These are phyloP conservation scores for Paramormyrops hopkinsi DNA, from an alignment of 2,797 vertebrate species.

Conservation along the genomic window DNA sequence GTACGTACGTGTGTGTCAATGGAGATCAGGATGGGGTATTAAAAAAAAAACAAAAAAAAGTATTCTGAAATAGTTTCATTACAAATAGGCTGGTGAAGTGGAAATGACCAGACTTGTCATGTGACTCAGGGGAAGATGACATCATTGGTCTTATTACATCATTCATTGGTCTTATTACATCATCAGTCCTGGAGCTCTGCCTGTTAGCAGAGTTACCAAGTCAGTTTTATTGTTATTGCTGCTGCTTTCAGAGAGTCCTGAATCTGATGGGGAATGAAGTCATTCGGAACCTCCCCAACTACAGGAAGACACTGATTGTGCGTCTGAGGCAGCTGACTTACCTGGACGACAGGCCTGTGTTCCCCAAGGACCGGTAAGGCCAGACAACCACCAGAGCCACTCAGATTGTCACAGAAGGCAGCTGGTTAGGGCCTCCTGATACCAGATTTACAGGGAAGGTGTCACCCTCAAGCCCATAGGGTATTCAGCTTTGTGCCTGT, in stretches of 20 bases:
- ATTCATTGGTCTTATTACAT: background rate
- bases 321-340: constrained; percentile 74
- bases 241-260: constrained; percentile 64
- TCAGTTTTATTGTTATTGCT: constrained; percentile 18
- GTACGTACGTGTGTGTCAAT: background rate
- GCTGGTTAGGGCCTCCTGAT: background rate
- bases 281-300: constrained; percentile 73
- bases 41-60: background rate
- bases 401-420: background rate
- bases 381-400: background rate
- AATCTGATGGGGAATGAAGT: constrained; percentile 83
- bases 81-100: background rate
- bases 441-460: background rate
- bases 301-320: constrained; percentile 77
- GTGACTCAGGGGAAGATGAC: background rate
- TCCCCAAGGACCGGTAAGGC: constrained; percentile 81
- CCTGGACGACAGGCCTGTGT: constrained; percentile 86
- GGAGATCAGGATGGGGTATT: background rate
- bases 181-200: background rate
- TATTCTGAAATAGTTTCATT: background rate
- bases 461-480: background rate
- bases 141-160: background rate
- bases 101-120: background rate
- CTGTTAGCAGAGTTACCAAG: background rate
- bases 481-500: background rate